Conservation (phyloP, 1,140 invertebrate species). For the Cydia fagiglandana region DNA sequence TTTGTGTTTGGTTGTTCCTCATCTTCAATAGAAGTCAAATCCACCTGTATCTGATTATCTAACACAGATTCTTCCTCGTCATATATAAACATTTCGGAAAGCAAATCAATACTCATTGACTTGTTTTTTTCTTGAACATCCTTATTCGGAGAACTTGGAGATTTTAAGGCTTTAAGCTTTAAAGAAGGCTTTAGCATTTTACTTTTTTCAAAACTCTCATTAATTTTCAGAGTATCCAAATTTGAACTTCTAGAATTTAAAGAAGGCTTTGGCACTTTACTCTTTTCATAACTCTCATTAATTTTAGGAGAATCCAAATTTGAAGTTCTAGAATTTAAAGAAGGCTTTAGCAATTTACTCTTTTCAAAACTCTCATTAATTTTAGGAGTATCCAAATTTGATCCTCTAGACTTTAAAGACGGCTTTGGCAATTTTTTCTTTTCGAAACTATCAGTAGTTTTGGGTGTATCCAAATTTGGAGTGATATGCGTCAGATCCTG, state of each 20-base stretch:
- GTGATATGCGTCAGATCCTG: background rate
- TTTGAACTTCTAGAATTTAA: background rate
- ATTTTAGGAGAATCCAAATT: no score
- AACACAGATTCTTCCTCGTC: background rate
- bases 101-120: background rate
- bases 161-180: background rate
- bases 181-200: background rate
- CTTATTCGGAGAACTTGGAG: background rate
- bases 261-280: background rate
- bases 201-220: background rate
- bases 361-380: no score
- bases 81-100: background rate
- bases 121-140: background rate
- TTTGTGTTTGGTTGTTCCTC: conserved; percentile 35
- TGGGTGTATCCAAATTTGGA: no score
- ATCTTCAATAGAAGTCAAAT: conserved; percentile 15
- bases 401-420: background rate
- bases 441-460: background rate
- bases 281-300: background rate
- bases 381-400: background rate
- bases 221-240: background rate
- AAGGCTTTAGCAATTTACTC: no score
- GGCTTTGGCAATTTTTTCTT: background rate
- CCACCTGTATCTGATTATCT: background rate
- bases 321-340: no score